Evolutionary conservation across 2,113 vertebrate species (phyloP), one percentile per base, ranked within the genome.

Genomic region (Leuciscus idus): DNA sequence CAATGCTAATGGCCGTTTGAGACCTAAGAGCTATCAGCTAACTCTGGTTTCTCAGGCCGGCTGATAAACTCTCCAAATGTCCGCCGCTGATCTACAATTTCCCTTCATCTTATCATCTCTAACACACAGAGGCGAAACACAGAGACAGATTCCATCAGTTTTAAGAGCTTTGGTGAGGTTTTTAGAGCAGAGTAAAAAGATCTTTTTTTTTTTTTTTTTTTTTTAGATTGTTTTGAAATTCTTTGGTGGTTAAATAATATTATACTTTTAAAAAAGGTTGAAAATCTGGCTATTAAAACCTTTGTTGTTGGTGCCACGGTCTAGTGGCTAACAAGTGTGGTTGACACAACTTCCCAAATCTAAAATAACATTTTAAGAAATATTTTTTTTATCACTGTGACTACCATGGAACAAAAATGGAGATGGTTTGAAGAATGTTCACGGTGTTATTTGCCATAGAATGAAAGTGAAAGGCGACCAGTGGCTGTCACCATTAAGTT

Each of bases 1-100:
- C 50, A 81, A 87, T 90, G 89, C 70, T 91, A 91, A 93, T 88
- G 87, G 70, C 36, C 52, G 15, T 73, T 88, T 89, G 85, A 92
- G 90, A 88, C 75, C 73, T 26, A 57, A 83, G 73, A 66, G 55
- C 74, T 87, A 66, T 57, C 84, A 77, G 59, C 87, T 78, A 23
- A 21, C 83, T 84, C 19, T 77, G 26, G 8, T 28, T 48, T 30
- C 26, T 70, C 30, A 36, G 76, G 10, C 62, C 10, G 28, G 66
- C 70, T 64, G 55, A 76, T 84, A 85, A 81, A 59, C 62, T 77
- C 30, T 6, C 15, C 6, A 43, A 81, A 73, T 72, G 28, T 64
- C 79, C n/a, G 6, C 61, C 43, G 6, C 30, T 74, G 57, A 59
- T 64, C 64, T 43, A 68, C 68, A 48, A 84, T 87, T 82, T 85